Evolutionary conservation across 1,140 invertebrate species (phyloP), one percentile per base, ranked within the genome.

Genomic region (Pseudomyrmex sp.): DNA sequence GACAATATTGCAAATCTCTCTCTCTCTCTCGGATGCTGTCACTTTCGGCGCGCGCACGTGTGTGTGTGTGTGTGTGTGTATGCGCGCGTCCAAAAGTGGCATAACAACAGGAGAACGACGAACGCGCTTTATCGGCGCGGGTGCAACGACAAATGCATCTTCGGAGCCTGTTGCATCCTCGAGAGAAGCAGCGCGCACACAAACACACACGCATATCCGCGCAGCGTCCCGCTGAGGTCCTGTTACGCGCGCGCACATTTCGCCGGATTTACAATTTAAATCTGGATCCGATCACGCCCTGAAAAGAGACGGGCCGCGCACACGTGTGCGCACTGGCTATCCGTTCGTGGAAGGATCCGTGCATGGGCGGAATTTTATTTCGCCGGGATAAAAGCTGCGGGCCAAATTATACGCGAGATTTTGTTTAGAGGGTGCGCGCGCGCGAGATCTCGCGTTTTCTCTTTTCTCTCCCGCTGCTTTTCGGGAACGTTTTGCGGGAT

Each of bases 1-100:
- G 79, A 87, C 87, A 88, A 91, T 89, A 86, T 90, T 87, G 88
- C 87, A 72, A 89, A 85, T 90, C 84, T 90, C 84, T 80, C 73
- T 83, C 23, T 90, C 84, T 80, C 73, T 83, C 23, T 54, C 59
- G 54, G 26, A 48, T 44, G 13, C 44, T 74, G 12, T 54, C 5
- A 35, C 35, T 35, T 35, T 35, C 26, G 9, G 18, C 72, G 18
- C 44, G 35, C 77, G 56, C 44, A 35, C 52, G 54, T 46, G 61
- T 44, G 63, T 73, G 48, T 58, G 56, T 54, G 74, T 66, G 52
- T 73, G 72, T 23, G 23, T 26, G 26, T 26, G 2, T 26, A 2
- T 0, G 26, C 3, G 48, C 44, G 20, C 26, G 35, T 46, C 63
- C 12, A 5, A 48, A 44, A 35, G 26, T n/a, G 48, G 52, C 10